These are phyloP conservation scores for Drosophila gaucha DNA, from an alignment of 2,888 invertebrate species.

Conservation along the genomic window DNA sequence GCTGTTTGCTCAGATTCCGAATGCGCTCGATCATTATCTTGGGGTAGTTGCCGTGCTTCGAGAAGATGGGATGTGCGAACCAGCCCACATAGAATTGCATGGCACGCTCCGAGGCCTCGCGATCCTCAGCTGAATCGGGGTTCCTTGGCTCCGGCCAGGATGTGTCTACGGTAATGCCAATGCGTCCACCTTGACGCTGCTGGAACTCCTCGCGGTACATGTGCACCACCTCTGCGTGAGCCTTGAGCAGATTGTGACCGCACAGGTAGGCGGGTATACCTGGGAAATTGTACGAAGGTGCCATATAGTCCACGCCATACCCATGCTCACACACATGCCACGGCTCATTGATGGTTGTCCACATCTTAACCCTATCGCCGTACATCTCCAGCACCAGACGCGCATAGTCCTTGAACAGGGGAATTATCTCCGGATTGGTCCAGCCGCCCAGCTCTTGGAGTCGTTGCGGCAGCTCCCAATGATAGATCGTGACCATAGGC, in stretches of 20 bases:
- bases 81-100: slow-evolving; percentile 88
- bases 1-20: slow-evolving; percentile 86
- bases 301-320: slow-evolving; percentile 87
- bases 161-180: slow-evolving; percentile 87
- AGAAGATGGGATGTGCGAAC: slow-evolving; percentile 89
- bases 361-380: slow-evolving; percentile 88
- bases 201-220: slow-evolving; percentile 88
- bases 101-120: slow-evolving; percentile 87
- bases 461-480: slow-evolving; percentile 89
- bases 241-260: slow-evolving; percentile 89
- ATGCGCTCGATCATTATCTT: slow-evolving; percentile 87
- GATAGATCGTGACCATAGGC: slow-evolving; percentile 90
- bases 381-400: slow-evolving; percentile 87
- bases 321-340: slow-evolving; percentile 85
- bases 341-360: slow-evolving; percentile 93
- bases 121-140: slow-evolving; percentile 85
- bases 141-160: slow-evolving; percentile 87
- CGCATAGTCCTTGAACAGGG: slow-evolving; percentile 88
- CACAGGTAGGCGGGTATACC: slow-evolving; percentile 89
- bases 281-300: slow-evolving; percentile 87
- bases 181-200: slow-evolving; percentile 86
- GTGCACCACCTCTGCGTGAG: slow-evolving; percentile 90
- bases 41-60: slow-evolving; percentile 88
- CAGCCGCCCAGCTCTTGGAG: slow-evolving; percentile 89
- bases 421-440: slow-evolving; percentile 88